Evolutionary conservation across 2,888 invertebrate genomes (phyloP), one percentile per base, ranked within the genome.

Genomic region (Cheilosia grossa): DNA sequence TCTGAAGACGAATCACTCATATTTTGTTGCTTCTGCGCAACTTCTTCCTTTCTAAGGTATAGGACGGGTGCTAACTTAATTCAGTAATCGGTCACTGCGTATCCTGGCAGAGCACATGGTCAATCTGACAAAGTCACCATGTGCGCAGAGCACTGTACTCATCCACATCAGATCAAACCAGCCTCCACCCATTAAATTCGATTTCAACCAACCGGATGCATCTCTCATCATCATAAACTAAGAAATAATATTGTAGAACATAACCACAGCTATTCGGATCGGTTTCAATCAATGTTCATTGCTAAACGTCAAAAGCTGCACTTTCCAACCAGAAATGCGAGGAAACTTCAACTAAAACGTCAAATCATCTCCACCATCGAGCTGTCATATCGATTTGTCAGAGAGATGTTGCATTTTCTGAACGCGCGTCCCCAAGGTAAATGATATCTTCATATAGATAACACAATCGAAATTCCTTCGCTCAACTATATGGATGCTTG

Each of bases 321-420:
- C 69, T 58, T 37, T 44, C 21, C 44, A 47, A 10, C 49, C 27
- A 47, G 30, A 10, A 15, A 37, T 30, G 30, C 40, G 30, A 30
- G 51, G 19, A 10, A 58, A 66, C 58, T 40, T 33, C 44, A 59
- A 15, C 51, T 42, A 2, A 67, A 40, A 61, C n/a, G 42, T 72
- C 59, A 61, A 61, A 69, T 66, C 73, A 67, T 40, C 73, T 66
- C 27, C 51, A 51, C 64, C 70, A n/a, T 72, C 47, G 21, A 73
- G 59, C 58, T 80, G 80, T 80, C 80, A 81, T 74, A 69, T 74
- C 67, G 40, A 81, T 81, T 61, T 74, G 56, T 56, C 74, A 81
- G 61, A 74, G 15, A 74, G 67, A 61, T 56, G 67, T 81, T 67
- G 63, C 6, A 19, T 81, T 56, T 69, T 27, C 56, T 4, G 17